Evolutionary conservation across 1,140 invertebrate species (phyloP).

Genomic region (Heliconius hewitsoni): DNA sequence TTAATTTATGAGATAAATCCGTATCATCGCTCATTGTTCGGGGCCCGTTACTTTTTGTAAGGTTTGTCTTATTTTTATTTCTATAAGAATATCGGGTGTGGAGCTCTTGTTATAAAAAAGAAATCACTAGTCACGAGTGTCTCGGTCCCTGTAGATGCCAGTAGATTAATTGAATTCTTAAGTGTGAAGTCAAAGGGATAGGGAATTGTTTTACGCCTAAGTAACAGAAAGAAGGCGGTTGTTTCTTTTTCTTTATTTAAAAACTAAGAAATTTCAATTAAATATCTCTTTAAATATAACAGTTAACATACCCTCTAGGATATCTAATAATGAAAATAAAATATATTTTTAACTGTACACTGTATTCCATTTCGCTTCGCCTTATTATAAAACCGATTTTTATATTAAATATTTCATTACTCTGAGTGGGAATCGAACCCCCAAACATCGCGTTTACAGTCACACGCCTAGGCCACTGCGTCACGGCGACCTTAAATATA

Average conservation of each 20-base stretch:
- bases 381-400: no score
- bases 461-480: no score
- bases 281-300: not conserved
- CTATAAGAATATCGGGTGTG: conserved; percentile 51
- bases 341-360: no score
- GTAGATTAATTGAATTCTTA: conserved; percentile 78
- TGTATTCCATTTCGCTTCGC: no score
- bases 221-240: not conserved
- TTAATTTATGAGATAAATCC: conserved; percentile 49
- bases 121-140: conserved; percentile 74
- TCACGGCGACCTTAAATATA: no score
- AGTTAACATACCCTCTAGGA: no score
- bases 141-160: conserved; percentile 52
- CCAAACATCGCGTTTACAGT: no score
- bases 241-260: not conserved
- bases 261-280: not conserved
- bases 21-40: conserved; percentile 63
- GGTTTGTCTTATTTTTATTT: conserved; percentile 52
- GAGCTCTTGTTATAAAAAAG: conserved; percentile 66
- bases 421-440: no score
- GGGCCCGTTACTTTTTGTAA: conserved; percentile 53
- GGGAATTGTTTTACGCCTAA: not conserved
- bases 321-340: no score
- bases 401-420: no score
- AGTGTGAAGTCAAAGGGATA: conserved; percentile 57